phyloP scores from a whole-genome alignment of 2,113 vertebrate genomes.

The Eurystomus gularis region DNA sequence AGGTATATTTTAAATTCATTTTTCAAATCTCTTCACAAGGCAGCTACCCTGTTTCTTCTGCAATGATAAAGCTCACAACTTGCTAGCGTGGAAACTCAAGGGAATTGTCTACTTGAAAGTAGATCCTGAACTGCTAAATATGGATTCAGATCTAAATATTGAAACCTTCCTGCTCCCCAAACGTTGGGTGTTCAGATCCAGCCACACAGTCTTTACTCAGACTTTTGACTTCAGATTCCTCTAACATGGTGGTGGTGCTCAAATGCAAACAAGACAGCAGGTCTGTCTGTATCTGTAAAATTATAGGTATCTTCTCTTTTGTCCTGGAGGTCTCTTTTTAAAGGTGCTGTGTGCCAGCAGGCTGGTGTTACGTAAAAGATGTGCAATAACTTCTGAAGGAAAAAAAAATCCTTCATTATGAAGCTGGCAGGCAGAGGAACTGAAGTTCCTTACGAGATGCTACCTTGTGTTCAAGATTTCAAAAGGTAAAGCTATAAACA shows the following conservation, averaged over 20 bases:
- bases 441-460: background rate
- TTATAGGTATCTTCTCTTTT: background rate
- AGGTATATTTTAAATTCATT: background rate
- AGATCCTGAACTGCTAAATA: conserved; percentile 41
- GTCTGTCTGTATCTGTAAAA: background rate
- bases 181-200: background rate
- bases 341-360: background rate
- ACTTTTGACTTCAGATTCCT: background rate
- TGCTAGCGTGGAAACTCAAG: background rate
- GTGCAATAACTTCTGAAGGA: background rate
- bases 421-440: background rate
- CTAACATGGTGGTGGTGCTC: background rate
- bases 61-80: background rate
- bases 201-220: background rate
- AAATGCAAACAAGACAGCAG: background rate
- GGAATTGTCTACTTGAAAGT: conserved; percentile 11
- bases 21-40: background rate
- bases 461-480: background rate
- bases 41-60: background rate
- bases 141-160: background rate
- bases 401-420: background rate
- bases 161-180: background rate
- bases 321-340: background rate
- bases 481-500: background rate
- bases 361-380: background rate